Percentiles rank a stretch among this genome's conserved stretches.
These are phyloP conservation scores for Hyles euphorbiae DNA, from an alignment of 1,140 invertebrate species.

Conservation along the genomic window DNA sequence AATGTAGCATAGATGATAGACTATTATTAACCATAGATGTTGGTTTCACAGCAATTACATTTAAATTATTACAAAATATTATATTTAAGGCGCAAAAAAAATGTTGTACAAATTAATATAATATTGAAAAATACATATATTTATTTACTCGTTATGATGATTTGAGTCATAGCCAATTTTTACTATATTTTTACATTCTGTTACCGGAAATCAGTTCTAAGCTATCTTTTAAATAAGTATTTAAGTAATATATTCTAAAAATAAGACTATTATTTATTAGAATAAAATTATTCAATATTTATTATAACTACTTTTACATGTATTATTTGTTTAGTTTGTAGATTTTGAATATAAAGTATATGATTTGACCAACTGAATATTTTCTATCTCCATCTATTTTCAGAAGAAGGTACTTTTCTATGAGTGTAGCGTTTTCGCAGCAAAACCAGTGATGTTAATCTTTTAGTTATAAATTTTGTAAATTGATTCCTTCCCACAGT, in stretches of 20 bases:
- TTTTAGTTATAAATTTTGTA: constrained; percentile 71
- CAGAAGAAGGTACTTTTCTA: constrained; percentile 73
- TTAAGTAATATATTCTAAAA: background rate
- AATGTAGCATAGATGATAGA: background rate
- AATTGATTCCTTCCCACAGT: constrained; percentile 66
- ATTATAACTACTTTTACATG: constrained; percentile 11
- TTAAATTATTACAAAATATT: background rate
- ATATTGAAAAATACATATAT: background rate
- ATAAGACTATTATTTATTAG: constrained; percentile 5
- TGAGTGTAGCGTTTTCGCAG: constrained; percentile 73
- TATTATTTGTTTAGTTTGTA: background rate
- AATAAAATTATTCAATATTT: constrained; percentile 6
- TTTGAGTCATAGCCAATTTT: too few species aligned
- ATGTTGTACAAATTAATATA: too few species aligned
- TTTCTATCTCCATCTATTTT: constrained; percentile 76
- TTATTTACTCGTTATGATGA: background rate
- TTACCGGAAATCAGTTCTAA: constrained; percentile 2
- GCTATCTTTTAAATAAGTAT: background rate
- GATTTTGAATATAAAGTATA: constrained; percentile 31
- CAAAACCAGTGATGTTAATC: constrained; percentile 72
- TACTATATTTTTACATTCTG: background rate
- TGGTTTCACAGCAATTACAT: background rate
- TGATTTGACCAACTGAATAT: constrained; percentile 54
- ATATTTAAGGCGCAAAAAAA: too few species aligned
- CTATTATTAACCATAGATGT: background rate